Base-by-base conservation (phyloP, 2,797 vertebrate genomes). In the Platalea minor region DNA sequence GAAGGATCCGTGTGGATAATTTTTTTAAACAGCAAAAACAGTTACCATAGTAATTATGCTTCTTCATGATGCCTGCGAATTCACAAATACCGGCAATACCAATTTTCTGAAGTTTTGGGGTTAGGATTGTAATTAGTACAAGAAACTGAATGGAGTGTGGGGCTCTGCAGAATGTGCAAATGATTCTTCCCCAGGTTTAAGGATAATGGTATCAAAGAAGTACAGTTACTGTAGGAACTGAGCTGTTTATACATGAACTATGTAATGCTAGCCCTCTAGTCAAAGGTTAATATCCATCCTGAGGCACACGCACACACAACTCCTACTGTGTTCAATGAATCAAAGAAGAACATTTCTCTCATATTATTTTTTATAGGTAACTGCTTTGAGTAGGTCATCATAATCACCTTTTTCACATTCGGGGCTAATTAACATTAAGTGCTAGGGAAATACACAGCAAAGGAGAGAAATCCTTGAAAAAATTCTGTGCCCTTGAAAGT, bases 261-360 rank as follows among this genome's bases (percentile, higher is more conserved):
- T 68, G 82, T 60, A 73, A 67, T 50, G 51, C 79, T 69, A 50
- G 33, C 65, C 46, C 70, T 86, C 65, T 70, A 86, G 75, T 77
- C 93, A 96, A 60, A 85, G 93, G 92, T 91, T 92, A 76, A 86
- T 97, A 50, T 50, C 85, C 85, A 18, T 92, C 86, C 95, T 65
- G 73, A 89, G 82, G 91, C 41, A 0, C 74, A 53, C 39, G 48
- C 61, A 79, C 64, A 73, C 51, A 83, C 7, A 85, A 15, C 37
- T 88, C 61, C 79, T 63, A 39, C 64, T 50, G 57, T 94, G 82
- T 69, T 95, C 85, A 86, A 45, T 91, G 57, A 91, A 93, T 92
- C 86, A 88, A 78, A 91, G 77, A 91, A 35, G 46, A 90, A 53
- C 56, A 31, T 85, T 90, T 84, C 57, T 53, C 50, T 95, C 78